phyloP scores from a whole-genome alignment of 2,113 vertebrate species.

The Bettongia penicillata region DNA sequence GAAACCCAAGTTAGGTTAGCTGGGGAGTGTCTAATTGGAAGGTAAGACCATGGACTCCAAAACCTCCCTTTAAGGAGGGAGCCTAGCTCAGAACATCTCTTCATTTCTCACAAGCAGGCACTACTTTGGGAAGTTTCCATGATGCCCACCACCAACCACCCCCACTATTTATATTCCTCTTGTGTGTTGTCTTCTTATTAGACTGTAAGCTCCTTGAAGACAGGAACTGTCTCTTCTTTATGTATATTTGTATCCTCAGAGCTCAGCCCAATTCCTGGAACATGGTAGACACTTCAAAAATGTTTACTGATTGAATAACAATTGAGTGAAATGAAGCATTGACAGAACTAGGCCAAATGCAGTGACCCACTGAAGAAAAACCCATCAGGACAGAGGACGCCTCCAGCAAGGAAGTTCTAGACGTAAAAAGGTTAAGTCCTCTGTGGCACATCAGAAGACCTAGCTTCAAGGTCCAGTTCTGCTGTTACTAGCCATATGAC shows the following conservation, averaged over 20 bases:
- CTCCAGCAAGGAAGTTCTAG: background rate
- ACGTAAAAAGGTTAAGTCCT: background rate
- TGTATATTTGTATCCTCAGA: background rate
- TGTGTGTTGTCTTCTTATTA: background rate
- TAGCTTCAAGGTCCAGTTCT: too few species aligned
- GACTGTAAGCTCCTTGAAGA: background rate
- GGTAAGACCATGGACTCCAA: background rate
- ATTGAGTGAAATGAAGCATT: background rate
- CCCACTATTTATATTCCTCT: background rate
- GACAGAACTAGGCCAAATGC: too few species aligned
- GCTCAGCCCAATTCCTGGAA: background rate
- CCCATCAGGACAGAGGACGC: background rate
- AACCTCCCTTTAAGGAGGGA: background rate
- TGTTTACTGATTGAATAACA: background rate
- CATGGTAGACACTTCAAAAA: background rate
- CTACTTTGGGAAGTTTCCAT: background rate
- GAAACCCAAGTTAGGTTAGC: background rate
- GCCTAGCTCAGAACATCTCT: background rate
- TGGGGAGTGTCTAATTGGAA: background rate
- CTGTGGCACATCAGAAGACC: too few species aligned
- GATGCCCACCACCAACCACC: background rate
- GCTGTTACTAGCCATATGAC: too few species aligned
- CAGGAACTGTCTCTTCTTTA: background rate
- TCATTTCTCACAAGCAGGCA: background rate
- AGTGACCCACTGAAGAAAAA: background rate